Base-by-base conservation (phyloP, 1,140 invertebrate species). In the Archivesica marissinica region DNA sequence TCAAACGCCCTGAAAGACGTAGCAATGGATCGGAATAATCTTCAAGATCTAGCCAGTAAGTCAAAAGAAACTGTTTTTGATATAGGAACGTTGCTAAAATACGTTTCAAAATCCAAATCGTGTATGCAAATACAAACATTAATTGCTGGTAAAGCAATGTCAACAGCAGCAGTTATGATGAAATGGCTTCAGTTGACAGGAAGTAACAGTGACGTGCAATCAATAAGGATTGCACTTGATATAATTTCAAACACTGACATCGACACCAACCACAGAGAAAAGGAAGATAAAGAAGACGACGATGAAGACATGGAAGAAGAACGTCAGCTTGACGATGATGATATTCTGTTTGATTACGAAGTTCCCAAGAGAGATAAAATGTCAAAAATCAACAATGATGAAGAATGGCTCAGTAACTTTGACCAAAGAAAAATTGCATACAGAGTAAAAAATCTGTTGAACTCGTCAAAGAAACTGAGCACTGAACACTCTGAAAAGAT, bases 281-380 rank as follows among this genome's bases (percentile, higher is more conserved):
- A 82, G 68, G 52, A 61, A 2, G 38, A 76, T 17, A 23, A 9
- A 28, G 68, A 74, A n/a, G 17, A 28, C 13, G 77, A 70, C 54
- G 85, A 87, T 15, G 23, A 41, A 15, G 78, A 68, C 15, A 44
- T 41, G 15, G 86, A 85, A 23, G 82, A 89, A 76, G 59, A 83
- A 15, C 1, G 88, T 17, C 86, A 77, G 17, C 66, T 86, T 11
- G 85, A 87, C 15, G 85, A 89, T 44, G 85, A 74, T 23, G 79
- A 80, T 39, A 38, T 86, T 30, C 25, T 82, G 9, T 68, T 61
- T 61, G 59, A 74, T 35, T 77, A 30, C 61, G 38, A 38, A 23
- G 23, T 20, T n/a, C 2, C n/a, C 30, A 28, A 76, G 30, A 33
- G 15, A 4, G 23, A 54, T 15, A 76, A 56, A 76, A 52, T 30